phyloP scores from a whole-genome alignment of 2,113 vertebrate genomes.

The Triplophysa dalaica region DNA sequence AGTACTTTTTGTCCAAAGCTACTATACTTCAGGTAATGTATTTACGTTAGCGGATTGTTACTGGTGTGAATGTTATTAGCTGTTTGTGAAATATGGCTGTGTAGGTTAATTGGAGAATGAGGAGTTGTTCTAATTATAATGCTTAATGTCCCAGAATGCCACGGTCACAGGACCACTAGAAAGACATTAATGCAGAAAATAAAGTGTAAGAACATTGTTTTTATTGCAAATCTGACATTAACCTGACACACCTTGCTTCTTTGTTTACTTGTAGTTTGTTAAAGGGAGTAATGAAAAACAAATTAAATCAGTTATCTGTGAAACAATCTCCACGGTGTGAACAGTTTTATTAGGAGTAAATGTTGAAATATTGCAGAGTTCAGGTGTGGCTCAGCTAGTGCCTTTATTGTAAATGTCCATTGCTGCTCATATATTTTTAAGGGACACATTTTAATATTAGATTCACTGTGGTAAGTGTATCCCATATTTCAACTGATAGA shows the following conservation, averaged over 20 bases:
- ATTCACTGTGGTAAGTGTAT: neutral
- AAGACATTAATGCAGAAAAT: conserved; percentile 20
- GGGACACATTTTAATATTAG: neutral
- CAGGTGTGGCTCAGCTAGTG: neutral
- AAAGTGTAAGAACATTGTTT: conserved; percentile 22
- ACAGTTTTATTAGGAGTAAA: conserved; percentile 7
- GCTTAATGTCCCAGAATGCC: conserved; percentile 64
- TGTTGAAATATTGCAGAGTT: conserved; percentile 1
- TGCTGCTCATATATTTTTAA: neutral
- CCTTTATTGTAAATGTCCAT: neutral
- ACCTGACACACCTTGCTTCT: conserved; percentile 19
- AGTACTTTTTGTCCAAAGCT: neutral
- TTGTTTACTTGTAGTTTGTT: conserved; percentile 16
- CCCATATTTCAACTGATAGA: neutral
- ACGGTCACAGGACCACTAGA: conserved; percentile 18
- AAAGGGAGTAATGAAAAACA: conserved; percentile 36
- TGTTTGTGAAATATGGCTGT: conserved; percentile 68
- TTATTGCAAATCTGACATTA: conserved; percentile 23
- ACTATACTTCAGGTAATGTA: neutral
- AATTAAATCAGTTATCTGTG: conserved; percentile 22
- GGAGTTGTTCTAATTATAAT: conserved; percentile 72
- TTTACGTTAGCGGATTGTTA: conserved; percentile 48
- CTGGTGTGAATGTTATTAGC: conserved; percentile 54
- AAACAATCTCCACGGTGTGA: conserved; percentile 3
- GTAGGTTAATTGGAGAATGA: conserved; percentile 72